A percentile compares a stretch with the other conserved stretches of the same genome.
phyloP scores from a whole-genome alignment of 1,140 invertebrate species.

The Lethocerus indicus region DNA sequence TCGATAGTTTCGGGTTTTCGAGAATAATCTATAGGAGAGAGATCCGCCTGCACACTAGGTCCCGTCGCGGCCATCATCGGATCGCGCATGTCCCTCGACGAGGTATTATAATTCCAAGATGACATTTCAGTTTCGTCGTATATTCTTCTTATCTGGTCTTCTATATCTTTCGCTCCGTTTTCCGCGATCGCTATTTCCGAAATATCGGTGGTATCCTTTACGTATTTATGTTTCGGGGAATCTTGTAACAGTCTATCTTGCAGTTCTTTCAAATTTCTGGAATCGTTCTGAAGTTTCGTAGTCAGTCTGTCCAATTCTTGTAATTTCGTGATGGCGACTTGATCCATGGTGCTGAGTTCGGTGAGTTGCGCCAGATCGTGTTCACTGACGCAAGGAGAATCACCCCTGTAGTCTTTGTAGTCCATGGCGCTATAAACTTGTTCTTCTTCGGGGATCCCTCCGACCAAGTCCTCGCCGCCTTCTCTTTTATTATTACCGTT shows the following conservation, averaged over 20 bases:
- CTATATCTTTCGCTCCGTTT: constrained; percentile 45
- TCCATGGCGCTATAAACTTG: constrained; percentile 59
- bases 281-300: constrained; percentile 58
- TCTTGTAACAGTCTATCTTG: constrained; percentile 42
- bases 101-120: constrained; percentile 44
- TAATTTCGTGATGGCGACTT: constrained; percentile 56
- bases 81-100: constrained; percentile 1
- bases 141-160: constrained; percentile 48
- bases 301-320: constrained; percentile 58
- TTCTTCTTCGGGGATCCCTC: constrained; percentile 30
- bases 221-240: constrained; percentile 31
- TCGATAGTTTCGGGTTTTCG: too few species aligned
- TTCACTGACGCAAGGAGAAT: constrained; percentile 55
- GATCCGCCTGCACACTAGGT: too few species aligned
- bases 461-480: constrained; percentile 20
- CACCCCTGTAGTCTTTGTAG: constrained; percentile 60
- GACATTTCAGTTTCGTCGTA: constrained; percentile 44
- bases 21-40: too few species aligned
- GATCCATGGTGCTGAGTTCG: constrained; percentile 53
- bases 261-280: constrained; percentile 54
- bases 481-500: constrained; percentile 25
- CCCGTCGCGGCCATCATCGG: too few species aligned
- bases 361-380: constrained; percentile 57
- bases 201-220: constrained; percentile 22
- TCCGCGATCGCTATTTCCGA: constrained; percentile 32